Evolutionary conservation across 2,797 vertebrate genomes (phyloP).

Genomic region (Trichosurus vulpecula): DNA sequence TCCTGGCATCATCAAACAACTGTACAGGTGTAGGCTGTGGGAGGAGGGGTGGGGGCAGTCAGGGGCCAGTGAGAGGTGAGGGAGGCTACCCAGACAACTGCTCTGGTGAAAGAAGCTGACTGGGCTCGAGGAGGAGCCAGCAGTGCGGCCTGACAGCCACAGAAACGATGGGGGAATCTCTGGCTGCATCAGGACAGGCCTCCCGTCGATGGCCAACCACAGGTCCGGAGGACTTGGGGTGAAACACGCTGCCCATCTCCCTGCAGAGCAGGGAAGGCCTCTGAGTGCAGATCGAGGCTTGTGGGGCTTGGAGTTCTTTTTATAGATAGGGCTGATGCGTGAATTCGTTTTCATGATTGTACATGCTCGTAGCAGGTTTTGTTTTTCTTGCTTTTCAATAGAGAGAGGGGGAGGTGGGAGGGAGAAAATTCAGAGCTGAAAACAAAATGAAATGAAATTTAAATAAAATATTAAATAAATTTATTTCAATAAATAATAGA

Average conservation of each 20-base stretch:
- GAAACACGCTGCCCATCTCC: background rate
- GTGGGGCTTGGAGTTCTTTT: background rate
- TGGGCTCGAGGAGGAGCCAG: background rate
- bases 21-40: background rate
- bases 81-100: too few relatives aligned
- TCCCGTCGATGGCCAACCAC: background rate
- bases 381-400: background rate
- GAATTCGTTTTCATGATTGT: background rate
- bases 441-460: background rate
- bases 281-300: background rate
- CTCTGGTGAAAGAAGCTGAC: background rate
- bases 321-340: background rate
- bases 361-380: background rate
- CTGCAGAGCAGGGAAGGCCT: background rate
- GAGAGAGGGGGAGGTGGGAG: background rate
- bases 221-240: background rate
- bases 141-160: background rate
- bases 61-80: background rate
- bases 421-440: background rate
- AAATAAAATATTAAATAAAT: background rate
- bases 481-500: background rate
- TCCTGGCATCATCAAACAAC: background rate
- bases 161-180: background rate
- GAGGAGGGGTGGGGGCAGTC: background rate
- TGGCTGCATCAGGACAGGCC: background rate